Conservation (phyloP, 2,888 invertebrate species). For the Conomelus anceps region DNA sequence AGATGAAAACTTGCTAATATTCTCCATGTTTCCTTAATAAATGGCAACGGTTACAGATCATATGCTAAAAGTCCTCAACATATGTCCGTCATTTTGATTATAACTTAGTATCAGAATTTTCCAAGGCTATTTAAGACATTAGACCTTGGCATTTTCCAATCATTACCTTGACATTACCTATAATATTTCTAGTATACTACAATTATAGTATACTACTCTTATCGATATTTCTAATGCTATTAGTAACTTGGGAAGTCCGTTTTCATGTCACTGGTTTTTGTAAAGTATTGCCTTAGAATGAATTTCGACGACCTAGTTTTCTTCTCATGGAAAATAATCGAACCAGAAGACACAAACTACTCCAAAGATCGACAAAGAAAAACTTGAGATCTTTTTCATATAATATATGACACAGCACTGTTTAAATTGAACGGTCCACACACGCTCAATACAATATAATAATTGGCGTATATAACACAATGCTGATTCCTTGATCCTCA, state of each 20-base stretch:
- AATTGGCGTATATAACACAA: no score
- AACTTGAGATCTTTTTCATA: not conserved
- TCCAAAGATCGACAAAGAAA: not conserved
- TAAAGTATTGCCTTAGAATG: not conserved
- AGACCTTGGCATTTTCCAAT: no score
- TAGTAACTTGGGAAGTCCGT: not conserved
- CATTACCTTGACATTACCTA: no score
- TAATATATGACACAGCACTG: not conserved
- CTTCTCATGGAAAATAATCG: not conserved
- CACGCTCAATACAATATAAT: no score
- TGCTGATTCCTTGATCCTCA: not conserved
- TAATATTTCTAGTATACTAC: no score
- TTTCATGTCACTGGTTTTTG: not conserved
- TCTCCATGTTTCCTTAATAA: not conserved
- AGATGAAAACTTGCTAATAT: no score
- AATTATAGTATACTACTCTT: not conserved
- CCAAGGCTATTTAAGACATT: no score
- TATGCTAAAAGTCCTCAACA: not conserved
- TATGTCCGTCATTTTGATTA: not conserved
- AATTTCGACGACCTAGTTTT: not conserved
- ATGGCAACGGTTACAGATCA: not conserved
- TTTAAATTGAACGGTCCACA: not conserved
- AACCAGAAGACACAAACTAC: not conserved
- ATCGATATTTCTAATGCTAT: not conserved
- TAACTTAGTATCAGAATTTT: not conserved